Evolutionary conservation across 2,888 invertebrate genomes (phyloP).

Genomic region (Clepsis dumicolana): DNA sequence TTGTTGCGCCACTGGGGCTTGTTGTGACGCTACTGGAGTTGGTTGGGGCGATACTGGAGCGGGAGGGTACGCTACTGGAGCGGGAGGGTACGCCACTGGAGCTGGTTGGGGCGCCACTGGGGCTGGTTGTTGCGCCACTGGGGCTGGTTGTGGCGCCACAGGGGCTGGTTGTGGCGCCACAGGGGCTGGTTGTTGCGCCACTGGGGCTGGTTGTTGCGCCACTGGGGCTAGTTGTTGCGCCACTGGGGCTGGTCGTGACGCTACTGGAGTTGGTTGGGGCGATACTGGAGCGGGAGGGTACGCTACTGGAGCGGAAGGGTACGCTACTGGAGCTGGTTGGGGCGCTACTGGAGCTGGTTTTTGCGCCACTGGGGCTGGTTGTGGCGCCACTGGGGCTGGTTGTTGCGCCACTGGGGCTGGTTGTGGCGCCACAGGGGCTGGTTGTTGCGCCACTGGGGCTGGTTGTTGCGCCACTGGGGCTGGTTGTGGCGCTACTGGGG

Average conservation of each 20-base stretch:
- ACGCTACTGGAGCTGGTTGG: background rate
- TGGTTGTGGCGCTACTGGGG: background rate
- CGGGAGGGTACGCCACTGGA: too few relatives aligned
- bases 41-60: background rate
- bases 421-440: background rate
- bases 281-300: background rate
- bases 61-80: too few relatives aligned
- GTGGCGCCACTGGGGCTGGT: background rate
- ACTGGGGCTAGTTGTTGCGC: background rate
- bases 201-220: background rate
- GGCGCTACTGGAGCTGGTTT: background rate
- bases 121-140: too few relatives aligned
- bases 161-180: too few relatives aligned
- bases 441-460: background rate
- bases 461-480: background rate
- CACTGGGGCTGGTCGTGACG: background rate
- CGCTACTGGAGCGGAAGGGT: too few relatives aligned
- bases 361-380: background rate
- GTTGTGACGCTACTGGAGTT: background rate
- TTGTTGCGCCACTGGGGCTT: background rate
- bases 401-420: background rate
- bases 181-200: too few relatives aligned
- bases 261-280: background rate
- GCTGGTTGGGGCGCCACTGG: too few relatives aligned
- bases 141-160: too few relatives aligned